Base-by-base conservation (phyloP, 2,113 vertebrate genomes). In the Gopherus evgoodei region DNA sequence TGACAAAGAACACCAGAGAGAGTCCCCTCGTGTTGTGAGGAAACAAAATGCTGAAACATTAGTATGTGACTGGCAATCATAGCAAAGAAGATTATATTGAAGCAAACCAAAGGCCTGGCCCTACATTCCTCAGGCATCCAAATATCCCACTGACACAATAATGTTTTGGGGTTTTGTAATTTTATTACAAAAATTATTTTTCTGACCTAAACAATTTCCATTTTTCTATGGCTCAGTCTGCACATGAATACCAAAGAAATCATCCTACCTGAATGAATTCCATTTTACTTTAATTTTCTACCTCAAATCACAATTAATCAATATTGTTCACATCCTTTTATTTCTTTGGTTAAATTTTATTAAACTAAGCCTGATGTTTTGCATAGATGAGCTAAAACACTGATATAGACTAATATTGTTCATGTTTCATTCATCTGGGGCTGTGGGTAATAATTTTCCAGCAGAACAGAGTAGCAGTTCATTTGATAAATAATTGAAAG, bases 261-360 rank as follows among this genome's bases (percentile, higher is more conserved):
- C 31, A 85, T 69, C 31, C 19, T 69, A 69, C 35, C n/a, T 69
- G 49, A 47, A 69, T 69, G 11, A 85, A 47, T 35, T 62, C 47
- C 21, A 52, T 52, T 12, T 52, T 72, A 35, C 52, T 85, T 72
- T 92, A 96, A 96, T 96, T 96, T 97, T 95, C 89, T 86, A 90
- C 92, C 93, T 95, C 86, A 93, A 96, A 80, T 92, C 76, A 89
- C 84, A 89, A 92, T 90, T 95, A 89, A 80, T 91, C 90, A 79
- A 65, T 83, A 91, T 94, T 91, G 91, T 94, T 95, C 92, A 91
- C 87, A 94, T 91, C 57, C 95, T 94, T 96, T 91, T 11, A 87
- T 94, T 89, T 94, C 52, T 82, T 5, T 95, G n/a, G 21, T 78
- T 78, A 47, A 47, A 89, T 80, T 80, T 38, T 78, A 76, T 83